phyloP scores from a whole-genome alignment of 2,888 invertebrate genomes.

The Oscheius onirici region DNA sequence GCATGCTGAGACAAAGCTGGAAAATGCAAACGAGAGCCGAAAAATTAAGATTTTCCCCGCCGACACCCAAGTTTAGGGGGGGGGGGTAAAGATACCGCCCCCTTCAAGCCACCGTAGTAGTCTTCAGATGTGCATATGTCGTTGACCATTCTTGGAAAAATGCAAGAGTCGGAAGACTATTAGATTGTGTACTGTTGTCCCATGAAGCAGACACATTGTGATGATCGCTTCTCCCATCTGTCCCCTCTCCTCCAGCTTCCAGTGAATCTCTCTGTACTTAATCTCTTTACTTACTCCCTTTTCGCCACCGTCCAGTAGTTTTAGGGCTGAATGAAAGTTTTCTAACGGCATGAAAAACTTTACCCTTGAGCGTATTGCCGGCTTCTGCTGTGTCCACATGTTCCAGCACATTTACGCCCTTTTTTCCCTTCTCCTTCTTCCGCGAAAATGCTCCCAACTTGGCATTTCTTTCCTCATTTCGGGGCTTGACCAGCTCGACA shows the following conservation, averaged over 20 bases:
- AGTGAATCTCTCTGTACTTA: conserved; percentile 77
- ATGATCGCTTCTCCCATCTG: conserved; percentile 88
- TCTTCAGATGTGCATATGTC: conserved; percentile 96
- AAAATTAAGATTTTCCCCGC: too few relatives aligned
- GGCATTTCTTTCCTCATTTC: conserved; percentile 78
- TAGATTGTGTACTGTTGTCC: conserved; percentile 89
- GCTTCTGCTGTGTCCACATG: conserved; percentile 57
- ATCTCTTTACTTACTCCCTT: conserved; percentile 71
- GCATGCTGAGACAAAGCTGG: too few relatives aligned
- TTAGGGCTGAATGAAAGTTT: conserved; percentile 61
- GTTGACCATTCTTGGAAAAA: conserved; percentile 90
- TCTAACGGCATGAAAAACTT: too few relatives aligned
- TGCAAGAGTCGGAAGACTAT: conserved; percentile 89
- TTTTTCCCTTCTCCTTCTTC: conserved; percentile 66
- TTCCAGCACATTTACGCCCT: conserved; percentile 61
- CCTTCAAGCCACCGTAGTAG: conserved; percentile 96
- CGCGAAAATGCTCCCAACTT: conserved; percentile 67
- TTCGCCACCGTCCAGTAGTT: conserved; percentile 59
- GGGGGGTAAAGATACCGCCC: too few relatives aligned
- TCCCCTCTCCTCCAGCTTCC: conserved; percentile 55
- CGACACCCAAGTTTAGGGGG: too few relatives aligned
- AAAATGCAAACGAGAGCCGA: too few relatives aligned
- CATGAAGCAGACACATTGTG: conserved; percentile 81
- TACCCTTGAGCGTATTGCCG: conserved; percentile 57
- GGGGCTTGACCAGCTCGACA: conserved; percentile 84